Percentiles rank a stretch among this genome's conserved stretches.
Evolutionary conservation across 2,888 invertebrate genomes (phyloP).

Genomic region (Caenorhabditis drosophilae): DNA sequence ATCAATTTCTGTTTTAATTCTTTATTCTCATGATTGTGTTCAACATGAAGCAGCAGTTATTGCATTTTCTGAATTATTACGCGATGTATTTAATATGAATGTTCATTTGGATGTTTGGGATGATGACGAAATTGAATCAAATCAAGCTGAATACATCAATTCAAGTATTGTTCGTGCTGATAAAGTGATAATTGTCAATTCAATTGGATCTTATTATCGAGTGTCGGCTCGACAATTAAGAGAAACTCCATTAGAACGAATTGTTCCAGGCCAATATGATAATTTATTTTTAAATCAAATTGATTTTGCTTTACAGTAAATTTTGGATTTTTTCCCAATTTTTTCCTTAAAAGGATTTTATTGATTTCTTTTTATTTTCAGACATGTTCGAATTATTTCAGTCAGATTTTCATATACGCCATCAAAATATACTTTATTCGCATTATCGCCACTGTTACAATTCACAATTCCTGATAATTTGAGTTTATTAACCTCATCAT

Average conservation of each 20-base stretch:
- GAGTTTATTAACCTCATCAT: conserved; percentile 40
- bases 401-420: conserved; percentile 63
- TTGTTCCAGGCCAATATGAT: conserved; percentile 48
- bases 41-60: conserved; percentile 64
- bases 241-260: conserved; percentile 48
- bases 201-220: conserved; percentile 60
- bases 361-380: conserved; percentile 29
- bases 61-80: conserved; percentile 62
- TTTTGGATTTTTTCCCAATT: not conserved
- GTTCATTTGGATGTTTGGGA: conserved; percentile 66
- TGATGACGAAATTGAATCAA: conserved; percentile 60
- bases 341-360: not conserved
- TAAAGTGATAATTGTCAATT: conserved; percentile 66
- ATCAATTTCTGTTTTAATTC: conserved; percentile 54
- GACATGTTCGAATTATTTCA: conserved; percentile 64
- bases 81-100: conserved; percentile 58
- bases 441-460: conserved; percentile 59
- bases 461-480: conserved; percentile 65
- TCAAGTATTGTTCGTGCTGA: conserved; percentile 61
- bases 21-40: conserved; percentile 65
- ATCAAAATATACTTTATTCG: conserved; percentile 51
- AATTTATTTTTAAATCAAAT: conserved; percentile 60
- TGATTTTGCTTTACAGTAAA: conserved; percentile 54
- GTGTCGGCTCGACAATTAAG: conserved; percentile 30
- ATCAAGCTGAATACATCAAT: conserved; percentile 64